A percentile compares a stretch with the other conserved stretches of the same genome.
phyloP scores from a whole-genome alignment of 2,113 vertebrate genomes.

The Dromaius novaehollandiae region DNA sequence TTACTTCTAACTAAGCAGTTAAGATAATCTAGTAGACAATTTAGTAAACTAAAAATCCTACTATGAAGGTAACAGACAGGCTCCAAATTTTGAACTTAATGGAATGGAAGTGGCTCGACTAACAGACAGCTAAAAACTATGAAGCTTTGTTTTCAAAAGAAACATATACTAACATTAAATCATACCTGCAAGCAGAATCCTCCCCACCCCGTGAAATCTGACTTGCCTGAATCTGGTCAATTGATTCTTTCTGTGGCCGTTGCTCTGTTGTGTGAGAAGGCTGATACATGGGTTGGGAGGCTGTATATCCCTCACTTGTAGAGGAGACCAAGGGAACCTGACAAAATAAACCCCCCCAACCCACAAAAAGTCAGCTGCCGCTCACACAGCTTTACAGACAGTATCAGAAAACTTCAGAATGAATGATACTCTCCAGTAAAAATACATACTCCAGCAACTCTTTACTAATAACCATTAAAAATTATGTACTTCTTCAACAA shows the following conservation, averaged over 20 bases:
- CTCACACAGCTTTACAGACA: background rate
- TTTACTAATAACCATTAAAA: background rate
- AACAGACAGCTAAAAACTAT: background rate
- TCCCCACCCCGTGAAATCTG: slow-evolving; percentile 34
- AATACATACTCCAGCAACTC: background rate
- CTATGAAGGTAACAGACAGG: background rate
- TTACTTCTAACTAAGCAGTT: background rate
- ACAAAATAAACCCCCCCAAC: slow-evolving; percentile 48
- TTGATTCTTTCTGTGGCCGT: slow-evolving; percentile 85
- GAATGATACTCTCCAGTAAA: background rate
- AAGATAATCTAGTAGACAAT: background rate
- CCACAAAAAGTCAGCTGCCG: slow-evolving; percentile 2
- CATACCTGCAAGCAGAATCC: background rate
- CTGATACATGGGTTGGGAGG: slow-evolving; percentile 89
- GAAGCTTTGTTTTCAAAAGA: background rate
- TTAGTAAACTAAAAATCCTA: background rate
- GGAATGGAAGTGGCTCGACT: background rate
- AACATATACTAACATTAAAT: background rate
- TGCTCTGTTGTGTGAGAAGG: slow-evolving; percentile 88
- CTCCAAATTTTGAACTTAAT: background rate
- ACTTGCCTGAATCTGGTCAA: slow-evolving; percentile 92
- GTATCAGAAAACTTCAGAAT: background rate
- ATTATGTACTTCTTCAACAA: background rate
- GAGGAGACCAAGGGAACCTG: slow-evolving; percentile 90
- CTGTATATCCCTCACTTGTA: slow-evolving; percentile 83